These are phyloP conservation scores for Spilarctia lutea DNA, from an alignment of 2,888 invertebrate species.

Conservation along the genomic window DNA sequence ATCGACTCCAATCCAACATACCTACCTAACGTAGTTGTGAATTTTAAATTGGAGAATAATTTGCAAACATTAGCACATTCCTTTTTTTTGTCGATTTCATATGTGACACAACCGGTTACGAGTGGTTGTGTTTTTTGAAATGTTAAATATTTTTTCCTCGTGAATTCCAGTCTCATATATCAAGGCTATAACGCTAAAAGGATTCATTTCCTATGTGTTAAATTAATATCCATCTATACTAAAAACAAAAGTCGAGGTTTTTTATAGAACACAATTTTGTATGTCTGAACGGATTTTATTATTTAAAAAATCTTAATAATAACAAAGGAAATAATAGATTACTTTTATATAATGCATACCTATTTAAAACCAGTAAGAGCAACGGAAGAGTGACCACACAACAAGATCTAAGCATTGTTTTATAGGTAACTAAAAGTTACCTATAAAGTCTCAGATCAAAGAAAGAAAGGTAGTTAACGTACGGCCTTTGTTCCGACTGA, in stretches of 20 bases:
- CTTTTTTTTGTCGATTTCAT: slow-evolving; percentile 38
- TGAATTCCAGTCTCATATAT: slow-evolving; percentile 30
- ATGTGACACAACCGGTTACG: slow-evolving; percentile 51
- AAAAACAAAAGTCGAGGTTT: neutral
- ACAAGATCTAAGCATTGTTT: no score
- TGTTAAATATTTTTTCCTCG: slow-evolving; percentile 38
- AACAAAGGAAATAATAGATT: no score
- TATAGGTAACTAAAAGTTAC: no score
- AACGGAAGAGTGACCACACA: no score
- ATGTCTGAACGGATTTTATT: neutral
- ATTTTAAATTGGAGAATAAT: slow-evolving; percentile 13
- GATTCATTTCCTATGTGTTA: slow-evolving; percentile 17
- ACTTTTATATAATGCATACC: no score
- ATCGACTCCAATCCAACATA: neutral
- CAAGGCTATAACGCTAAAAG: slow-evolving; percentile 42
- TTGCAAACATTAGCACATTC: slow-evolving; percentile 41
- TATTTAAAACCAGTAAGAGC: no score
- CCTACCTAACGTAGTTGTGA: neutral
- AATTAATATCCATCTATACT: neutral
- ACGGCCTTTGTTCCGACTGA: no score
- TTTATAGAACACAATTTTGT: neutral
- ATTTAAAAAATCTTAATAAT: no score
- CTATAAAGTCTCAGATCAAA: no score
- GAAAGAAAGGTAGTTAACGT: no score
- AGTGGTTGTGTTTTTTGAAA: slow-evolving; percentile 33